Percentiles rank a stretch among this genome's conserved stretches.
Conservation (phyloP, 2,113 vertebrate species). For the Calypte anna region DNA sequence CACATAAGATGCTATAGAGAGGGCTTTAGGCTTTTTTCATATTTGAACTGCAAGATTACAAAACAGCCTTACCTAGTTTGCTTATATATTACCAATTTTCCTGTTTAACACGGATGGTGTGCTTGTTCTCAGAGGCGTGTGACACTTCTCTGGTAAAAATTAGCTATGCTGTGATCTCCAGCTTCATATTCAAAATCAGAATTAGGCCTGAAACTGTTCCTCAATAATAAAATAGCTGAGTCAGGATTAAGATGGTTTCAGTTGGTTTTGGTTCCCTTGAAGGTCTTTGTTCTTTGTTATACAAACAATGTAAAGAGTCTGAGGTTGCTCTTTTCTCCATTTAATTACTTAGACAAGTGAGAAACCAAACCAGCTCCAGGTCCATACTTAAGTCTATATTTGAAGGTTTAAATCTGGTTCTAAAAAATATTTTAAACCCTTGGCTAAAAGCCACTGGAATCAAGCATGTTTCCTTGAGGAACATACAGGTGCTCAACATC, state of each 20-base stretch:
- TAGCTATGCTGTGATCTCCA: not conserved
- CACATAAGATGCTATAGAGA: not conserved
- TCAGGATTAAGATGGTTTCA: not conserved
- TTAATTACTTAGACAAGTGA: not conserved
- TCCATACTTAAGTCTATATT: not conserved
- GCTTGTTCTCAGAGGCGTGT: not conserved
- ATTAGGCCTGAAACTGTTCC: not conserved
- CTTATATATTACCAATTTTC: not conserved
- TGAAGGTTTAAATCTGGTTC: not conserved
- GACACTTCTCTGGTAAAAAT: not conserved
- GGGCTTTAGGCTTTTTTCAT: not conserved
- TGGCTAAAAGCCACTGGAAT: not conserved
- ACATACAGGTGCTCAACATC: not conserved
- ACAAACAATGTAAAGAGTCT: not conserved
- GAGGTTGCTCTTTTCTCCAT: not conserved
- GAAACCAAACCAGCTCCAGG: not conserved
- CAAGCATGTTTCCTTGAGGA: not conserved
- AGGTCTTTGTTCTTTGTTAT: not conserved
- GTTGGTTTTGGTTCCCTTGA: not conserved
- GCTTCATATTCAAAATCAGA: not conserved
- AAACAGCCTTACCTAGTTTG: not conserved
- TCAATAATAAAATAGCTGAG: not conserved
- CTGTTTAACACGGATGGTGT: not conserved
- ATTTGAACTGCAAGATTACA: not conserved
- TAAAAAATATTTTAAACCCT: not conserved